A percentile compares a stretch with the other conserved stretches of the same genome.
Evolutionary conservation across 2,113 vertebrate species (phyloP).

Genomic region (Pitta sordida): DNA sequence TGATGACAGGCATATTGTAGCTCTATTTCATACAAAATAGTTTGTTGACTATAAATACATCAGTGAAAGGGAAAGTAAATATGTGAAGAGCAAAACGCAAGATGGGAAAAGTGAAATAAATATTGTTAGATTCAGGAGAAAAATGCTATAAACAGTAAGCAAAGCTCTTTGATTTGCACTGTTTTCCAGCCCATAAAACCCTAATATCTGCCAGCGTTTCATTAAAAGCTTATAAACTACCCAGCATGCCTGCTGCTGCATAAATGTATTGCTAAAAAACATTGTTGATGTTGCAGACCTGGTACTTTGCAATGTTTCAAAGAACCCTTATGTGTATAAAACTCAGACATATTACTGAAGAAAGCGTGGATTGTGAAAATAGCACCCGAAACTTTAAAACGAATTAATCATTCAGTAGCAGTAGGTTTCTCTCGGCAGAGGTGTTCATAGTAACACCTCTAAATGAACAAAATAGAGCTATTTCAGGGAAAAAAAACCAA

Average conservation of each 20-base stretch:
- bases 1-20: not conserved
- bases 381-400: slow-evolving; percentile 26
- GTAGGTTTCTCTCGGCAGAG: not conserved
- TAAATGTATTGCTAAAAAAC: slow-evolving; percentile 50
- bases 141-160: slow-evolving; percentile 70
- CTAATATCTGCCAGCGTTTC: slow-evolving; percentile 60
- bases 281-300: not conserved
- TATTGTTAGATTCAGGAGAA: slow-evolving; percentile 56
- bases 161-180: slow-evolving; percentile 72
- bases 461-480: not conserved
- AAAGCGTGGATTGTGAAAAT: not conserved
- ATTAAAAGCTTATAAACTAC: slow-evolving; percentile 68
- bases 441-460: not conserved
- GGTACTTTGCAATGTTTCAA: slow-evolving; percentile 35
- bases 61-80: slow-evolving; percentile 67
- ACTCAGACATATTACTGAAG: slow-evolving; percentile 17
- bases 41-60: not conserved
- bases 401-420: slow-evolving; percentile 20
- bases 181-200: slow-evolving; percentile 77
- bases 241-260: slow-evolving; percentile 25
- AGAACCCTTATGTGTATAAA: slow-evolving; percentile 36
- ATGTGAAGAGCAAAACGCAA: slow-evolving; percentile 62
- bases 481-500: not conserved
- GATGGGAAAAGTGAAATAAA: slow-evolving; percentile 65
- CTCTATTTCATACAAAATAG: not conserved